A percentile compares a stretch with the other conserved stretches of the same genome.
phyloP scores from a whole-genome alignment of 35 echinoderm and acorn worm genomes.

The Heliocidaris tuberculata region DNA sequence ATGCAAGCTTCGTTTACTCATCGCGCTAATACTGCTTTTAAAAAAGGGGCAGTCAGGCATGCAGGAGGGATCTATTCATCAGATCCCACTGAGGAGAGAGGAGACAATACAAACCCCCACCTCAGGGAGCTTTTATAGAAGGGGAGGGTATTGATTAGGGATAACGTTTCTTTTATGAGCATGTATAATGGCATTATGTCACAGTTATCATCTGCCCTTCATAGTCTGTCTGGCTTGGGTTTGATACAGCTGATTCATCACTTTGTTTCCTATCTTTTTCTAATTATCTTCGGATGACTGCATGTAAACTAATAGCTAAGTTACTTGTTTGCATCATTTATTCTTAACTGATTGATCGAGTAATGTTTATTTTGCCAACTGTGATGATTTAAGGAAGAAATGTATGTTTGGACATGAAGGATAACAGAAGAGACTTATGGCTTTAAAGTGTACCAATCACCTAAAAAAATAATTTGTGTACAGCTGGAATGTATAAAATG shows the following conservation, averaged over 20 bases:
- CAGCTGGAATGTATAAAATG: no score
- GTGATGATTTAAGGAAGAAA: no score
- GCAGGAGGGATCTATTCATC: neutral
- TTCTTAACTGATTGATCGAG: neutral
- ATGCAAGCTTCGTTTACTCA: neutral
- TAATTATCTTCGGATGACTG: no score
- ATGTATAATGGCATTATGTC: neutral
- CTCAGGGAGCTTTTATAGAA: no score
- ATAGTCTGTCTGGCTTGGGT: neutral
- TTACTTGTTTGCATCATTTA: neutral
- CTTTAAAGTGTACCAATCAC: no score
- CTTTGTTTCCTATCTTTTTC: neutral
- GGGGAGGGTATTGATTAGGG: neutral
- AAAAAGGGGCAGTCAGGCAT: slow-evolving; percentile 8
- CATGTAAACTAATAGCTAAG: neutral
- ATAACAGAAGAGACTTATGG: no score
- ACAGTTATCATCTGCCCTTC: neutral
- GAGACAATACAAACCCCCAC: no score
- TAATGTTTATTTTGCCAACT: neutral
- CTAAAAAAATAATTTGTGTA: no score
- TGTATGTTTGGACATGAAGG: no score
- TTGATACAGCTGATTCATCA: neutral
- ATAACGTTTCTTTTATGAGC: neutral
- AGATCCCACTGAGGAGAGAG: neutral
- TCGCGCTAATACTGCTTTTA: neutral